Evolutionary conservation across 2,113 vertebrate species (phyloP), one percentile per base, ranked within the genome.

Genomic region (Opisthocomus hoazin): DNA sequence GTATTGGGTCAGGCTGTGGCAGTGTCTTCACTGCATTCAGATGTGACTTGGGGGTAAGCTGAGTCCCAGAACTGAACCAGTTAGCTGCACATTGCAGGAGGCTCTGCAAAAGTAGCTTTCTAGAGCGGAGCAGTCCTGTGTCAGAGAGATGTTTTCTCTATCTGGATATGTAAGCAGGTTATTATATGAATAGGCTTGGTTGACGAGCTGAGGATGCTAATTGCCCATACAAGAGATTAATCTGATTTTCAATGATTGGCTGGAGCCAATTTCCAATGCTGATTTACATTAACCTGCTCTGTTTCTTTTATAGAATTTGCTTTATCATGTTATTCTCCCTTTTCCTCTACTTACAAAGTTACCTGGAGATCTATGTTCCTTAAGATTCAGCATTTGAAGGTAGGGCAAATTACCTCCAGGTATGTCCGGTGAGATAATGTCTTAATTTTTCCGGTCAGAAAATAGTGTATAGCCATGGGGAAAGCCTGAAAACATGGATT

Each of bases 391-490:
- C 27, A 8, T 76, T 64, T 91, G 16, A 79, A 75, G 7, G n/a
- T n/a, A 50, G 19, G 21, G 17, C 22, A 90, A 29, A 69, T 88
- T 39, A 69, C 23, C 5, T 73, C 66, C 71, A 63, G 18, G 43
- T 45, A 3, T 64, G 30, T 56, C 30, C 14, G 6, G 17, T 50
- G 58, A 61, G 9, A 15, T 23, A 0, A 0, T 37, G 24, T 39
- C 83, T 65, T 51, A 66, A 57, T 74, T 83, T 83, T 91, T 70
- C 43, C 32, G 23, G 22, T 26, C 53, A 86, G 45, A 90, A 87
- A 85, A 79, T 54, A 5, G 2, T 57, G 17, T 11, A 18, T 27
- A 73, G 10, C 4, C 61, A 74, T 8, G 4, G 24, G 39, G 29
- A 43, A 87, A 91, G 48, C 9, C 36, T 65, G 30, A 79, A 51